Base-by-base conservation (phyloP, 64 coral and sea anemone genomes). In the Pocillopora verrucosa region DNA sequence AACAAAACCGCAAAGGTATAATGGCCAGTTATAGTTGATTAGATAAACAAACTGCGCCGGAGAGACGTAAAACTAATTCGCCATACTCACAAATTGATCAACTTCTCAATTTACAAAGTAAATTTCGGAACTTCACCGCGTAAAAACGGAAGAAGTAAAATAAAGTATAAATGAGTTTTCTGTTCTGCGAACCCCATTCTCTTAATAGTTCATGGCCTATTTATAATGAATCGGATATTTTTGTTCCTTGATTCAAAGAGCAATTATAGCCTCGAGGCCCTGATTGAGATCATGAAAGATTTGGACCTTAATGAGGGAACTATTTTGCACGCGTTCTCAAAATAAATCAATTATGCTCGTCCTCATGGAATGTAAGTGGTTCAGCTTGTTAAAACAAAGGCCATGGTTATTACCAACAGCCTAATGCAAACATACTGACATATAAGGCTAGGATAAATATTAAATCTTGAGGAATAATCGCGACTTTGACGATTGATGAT, bases 281-380 rank as follows among this genome's bases (percentile, higher is more conserved):
- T 72, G 37, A 85, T 85, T 14, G 20, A 9, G 25, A 70, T 70
- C 67, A 70, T 11, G 67, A 70, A 15, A 63, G 61, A 17, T 13
- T 63, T 70, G n/a, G 5, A 9, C n/a, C 67, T 70, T 70, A 70
- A 70, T 70, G 67, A 70, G 30, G 4, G 17, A 16, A 38, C 36
- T 20, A 67, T 56, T 59, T 85, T 70, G 20, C 36, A 85, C 22
- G 17, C 38, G 26, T 41, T 35, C 60, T 83, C 26, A 85, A 85
- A 84, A 85, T 85, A 85, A 65, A 72, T 72, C 11, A 41, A 85
- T 24, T 85, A 85, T 73, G 69, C 70, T 85, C 65, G 82, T 85
- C 82, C 1, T 15, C 58, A 20, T 57, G 82, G 64, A 85, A 85
- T 85, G 82, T 72, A 45, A 65, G 65, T 85, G 36, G 36, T 72